Conservation (phyloP, 2,797 vertebrate species). For the Forpus xanthops region DNA sequence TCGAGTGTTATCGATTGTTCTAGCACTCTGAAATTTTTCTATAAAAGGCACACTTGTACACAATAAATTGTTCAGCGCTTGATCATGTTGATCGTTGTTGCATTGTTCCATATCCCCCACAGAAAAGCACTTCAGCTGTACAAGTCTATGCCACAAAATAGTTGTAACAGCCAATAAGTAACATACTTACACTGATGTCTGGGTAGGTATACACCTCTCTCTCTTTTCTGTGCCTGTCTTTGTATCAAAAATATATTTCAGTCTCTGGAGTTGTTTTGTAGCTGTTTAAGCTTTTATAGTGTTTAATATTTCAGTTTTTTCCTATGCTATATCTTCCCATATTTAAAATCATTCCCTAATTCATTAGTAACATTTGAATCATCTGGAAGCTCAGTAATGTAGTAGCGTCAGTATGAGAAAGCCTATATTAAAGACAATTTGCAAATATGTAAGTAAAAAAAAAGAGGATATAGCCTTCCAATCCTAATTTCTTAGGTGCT, state of each 20-base stretch:
- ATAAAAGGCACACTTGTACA: no score
- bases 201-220: neutral
- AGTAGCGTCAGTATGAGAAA: neutral
- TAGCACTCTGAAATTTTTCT: no score
- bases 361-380: neutral
- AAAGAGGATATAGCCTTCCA: neutral
- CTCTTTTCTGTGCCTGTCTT: neutral
- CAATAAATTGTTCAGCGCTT: no score
- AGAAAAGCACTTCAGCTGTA: neutral
- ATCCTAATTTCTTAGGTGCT: neutral
- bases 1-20: no score
- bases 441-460: neutral
- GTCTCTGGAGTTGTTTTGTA: neutral
- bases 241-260: neutral
- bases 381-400: neutral
- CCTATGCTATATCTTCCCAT: neutral
- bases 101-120: no score
- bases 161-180: neutral
- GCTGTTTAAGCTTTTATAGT: neutral
- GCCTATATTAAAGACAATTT: neutral
- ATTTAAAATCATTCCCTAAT: neutral
- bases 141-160: neutral
- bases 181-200: neutral
- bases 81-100: no score
- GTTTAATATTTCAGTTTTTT: neutral